Percentiles rank a stretch among this genome's conserved stretches.
phyloP scores from a whole-genome alignment of 2,888 invertebrate species.

The Tetrapedia diversipes region DNA sequence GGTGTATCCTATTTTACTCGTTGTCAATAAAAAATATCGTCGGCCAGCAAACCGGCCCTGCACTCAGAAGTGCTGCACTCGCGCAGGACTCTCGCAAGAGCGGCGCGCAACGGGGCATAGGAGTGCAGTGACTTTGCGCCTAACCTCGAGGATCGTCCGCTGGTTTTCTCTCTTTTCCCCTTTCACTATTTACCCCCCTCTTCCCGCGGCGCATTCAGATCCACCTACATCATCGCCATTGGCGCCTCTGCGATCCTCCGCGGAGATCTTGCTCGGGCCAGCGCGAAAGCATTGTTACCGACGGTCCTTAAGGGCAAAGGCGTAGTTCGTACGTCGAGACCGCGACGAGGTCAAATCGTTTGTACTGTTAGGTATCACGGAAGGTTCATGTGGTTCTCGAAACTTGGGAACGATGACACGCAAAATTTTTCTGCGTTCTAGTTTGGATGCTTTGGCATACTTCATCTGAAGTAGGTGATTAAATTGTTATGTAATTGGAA shows the following conservation, averaged over 20 bases:
- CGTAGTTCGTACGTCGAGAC: slow-evolving; percentile 53
- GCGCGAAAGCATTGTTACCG: slow-evolving; percentile 62
- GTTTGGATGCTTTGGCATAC: too few species aligned
- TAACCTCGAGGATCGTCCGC: slow-evolving; percentile 48
- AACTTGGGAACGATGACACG: too few species aligned
- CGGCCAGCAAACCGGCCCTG: slow-evolving; percentile 62
- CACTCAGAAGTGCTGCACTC: slow-evolving; percentile 17
- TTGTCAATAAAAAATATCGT: slow-evolving; percentile 64
- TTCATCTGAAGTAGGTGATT: too few species aligned
- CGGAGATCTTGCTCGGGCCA: slow-evolving; percentile 58
- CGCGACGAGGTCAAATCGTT: slow-evolving; percentile 61
- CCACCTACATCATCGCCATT: slow-evolving; percentile 69
- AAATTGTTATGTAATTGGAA: too few species aligned
- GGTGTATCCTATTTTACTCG: slow-evolving; percentile 57
- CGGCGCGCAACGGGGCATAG: slow-evolving; percentile 61
- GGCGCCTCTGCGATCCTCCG: slow-evolving; percentile 62
- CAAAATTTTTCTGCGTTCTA: too few species aligned
- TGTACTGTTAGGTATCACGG: slow-evolving; percentile 29
- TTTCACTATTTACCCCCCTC: slow-evolving; percentile 54
- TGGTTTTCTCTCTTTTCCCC: slow-evolving; percentile 54
- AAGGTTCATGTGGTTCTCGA: too few species aligned
- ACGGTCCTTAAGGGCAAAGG: slow-evolving; percentile 60
- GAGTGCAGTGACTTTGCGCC: slow-evolving; percentile 66
- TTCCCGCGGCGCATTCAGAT: slow-evolving; percentile 57
- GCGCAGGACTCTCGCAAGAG: slow-evolving; percentile 34